Conservation (phyloP, 2,888 invertebrate species). For the Zonitis immaculata region DNA sequence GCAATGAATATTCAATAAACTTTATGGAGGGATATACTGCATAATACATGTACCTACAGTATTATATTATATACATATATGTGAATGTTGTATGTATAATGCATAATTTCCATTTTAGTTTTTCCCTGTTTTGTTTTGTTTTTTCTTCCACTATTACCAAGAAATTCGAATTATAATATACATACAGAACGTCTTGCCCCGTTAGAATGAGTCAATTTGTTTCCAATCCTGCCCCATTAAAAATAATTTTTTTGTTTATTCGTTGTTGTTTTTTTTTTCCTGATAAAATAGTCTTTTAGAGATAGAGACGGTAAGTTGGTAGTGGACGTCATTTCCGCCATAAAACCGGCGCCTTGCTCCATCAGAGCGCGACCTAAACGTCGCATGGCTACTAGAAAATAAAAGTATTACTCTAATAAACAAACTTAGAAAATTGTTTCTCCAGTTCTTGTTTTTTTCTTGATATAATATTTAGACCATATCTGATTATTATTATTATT, state of each 20-base stretch:
- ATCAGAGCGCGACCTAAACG: constrained; percentile 34
- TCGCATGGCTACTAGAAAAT: constrained; percentile 29
- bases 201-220: too few species aligned
- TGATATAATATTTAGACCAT: not conserved
- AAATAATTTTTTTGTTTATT: too few species aligned
- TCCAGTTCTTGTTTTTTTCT: too few species aligned
- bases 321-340: constrained; percentile 33
- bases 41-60: not conserved
- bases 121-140: not conserved
- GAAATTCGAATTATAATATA: constrained; percentile 5
- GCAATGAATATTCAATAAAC: not conserved
- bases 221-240: too few species aligned
- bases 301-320: not conserved
- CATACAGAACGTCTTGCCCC: too few species aligned
- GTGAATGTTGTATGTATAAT: not conserved
- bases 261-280: not conserved
- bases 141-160: not conserved
- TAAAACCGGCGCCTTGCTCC: constrained; percentile 36
- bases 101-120: too few species aligned
- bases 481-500: not conserved
- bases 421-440: not conserved
- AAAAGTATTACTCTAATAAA: constrained; percentile 27
- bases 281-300: not conserved
- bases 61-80: not conserved
- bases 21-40: not conserved